These are phyloP conservation scores for Lottia scabra DNA, from an alignment of 2,888 invertebrate genomes.

Conservation along the genomic window DNA sequence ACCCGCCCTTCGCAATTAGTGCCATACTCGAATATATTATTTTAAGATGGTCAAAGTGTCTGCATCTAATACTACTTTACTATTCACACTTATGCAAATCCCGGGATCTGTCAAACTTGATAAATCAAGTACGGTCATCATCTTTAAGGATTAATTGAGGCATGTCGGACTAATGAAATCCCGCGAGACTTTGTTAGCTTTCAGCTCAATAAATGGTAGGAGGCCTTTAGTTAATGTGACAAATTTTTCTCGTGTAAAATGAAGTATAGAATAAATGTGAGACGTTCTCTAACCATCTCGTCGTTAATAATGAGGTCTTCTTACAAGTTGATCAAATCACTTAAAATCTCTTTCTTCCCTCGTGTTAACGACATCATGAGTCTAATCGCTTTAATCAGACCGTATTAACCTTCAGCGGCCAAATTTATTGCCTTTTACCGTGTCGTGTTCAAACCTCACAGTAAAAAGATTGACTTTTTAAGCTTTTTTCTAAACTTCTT, in stretches of 20 bases:
- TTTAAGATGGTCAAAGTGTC: background rate
- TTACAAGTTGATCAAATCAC: too few relatives aligned
- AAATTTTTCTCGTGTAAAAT: background rate
- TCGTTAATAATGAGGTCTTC: too few relatives aligned
- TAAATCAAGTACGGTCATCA: background rate
- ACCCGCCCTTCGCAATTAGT: background rate
- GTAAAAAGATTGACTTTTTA: too few relatives aligned
- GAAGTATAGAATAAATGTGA: background rate
- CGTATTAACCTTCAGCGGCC: background rate
- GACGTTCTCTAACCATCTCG: too few relatives aligned
- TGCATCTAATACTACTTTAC: background rate
- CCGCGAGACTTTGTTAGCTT: background rate
- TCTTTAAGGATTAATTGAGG: background rate
- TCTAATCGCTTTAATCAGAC: conserved; percentile 2
- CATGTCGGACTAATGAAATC: background rate
- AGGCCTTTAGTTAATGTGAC: background rate
- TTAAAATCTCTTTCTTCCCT: too few relatives aligned
- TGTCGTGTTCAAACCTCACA: background rate
- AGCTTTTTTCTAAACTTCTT: too few relatives aligned
- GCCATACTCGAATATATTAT: background rate
- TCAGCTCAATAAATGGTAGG: background rate
- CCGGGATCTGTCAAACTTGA: background rate
- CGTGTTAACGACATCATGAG: too few relatives aligned
- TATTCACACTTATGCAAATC: conserved; percentile 1
- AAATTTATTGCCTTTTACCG: conserved; percentile 1